phyloP scores from a whole-genome alignment of 2,888 invertebrate species.

The Tolmerus cingulatus region DNA sequence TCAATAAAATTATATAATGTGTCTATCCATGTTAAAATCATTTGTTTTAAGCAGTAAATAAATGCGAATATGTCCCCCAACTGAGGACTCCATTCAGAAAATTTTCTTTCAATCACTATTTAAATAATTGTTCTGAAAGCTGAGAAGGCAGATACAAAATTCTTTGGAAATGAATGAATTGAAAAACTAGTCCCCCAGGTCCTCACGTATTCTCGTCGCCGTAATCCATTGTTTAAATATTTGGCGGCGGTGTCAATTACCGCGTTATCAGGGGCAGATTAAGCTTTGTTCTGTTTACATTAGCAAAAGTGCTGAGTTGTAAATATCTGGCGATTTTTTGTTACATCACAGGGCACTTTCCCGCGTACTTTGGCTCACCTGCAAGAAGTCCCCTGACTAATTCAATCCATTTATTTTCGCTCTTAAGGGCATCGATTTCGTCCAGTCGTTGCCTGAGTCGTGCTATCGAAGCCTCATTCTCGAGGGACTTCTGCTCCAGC shows the following conservation, averaged over 20 bases:
- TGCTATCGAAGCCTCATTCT: slow-evolving; percentile 82
- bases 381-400: slow-evolving; percentile 74
- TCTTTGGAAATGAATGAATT: not conserved
- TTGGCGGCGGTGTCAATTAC: not conserved
- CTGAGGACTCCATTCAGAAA: not conserved
- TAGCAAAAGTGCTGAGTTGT: not conserved
- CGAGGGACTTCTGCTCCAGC: slow-evolving; percentile 83
- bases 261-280: not conserved
- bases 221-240: not conserved
- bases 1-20: too few species aligned
- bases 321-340: not conserved
- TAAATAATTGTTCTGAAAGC: not conserved
- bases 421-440: slow-evolving; percentile 74
- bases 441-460: slow-evolving; percentile 73
- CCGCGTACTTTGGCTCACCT: slow-evolving; percentile 58
- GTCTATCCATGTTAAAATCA: too few species aligned
- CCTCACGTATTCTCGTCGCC: not conserved
- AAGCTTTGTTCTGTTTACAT: not conserved
- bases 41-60: too few species aligned
- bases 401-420: slow-evolving; percentile 71
- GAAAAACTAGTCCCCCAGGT: not conserved
- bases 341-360: not conserved
- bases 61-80: too few species aligned
- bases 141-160: not conserved
- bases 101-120: not conserved